A percentile compares a stretch with the other conserved stretches of the same genome.
Conservation (phyloP, 2,113 vertebrate genomes). For the Protobothrops mucrosquamatus region DNA sequence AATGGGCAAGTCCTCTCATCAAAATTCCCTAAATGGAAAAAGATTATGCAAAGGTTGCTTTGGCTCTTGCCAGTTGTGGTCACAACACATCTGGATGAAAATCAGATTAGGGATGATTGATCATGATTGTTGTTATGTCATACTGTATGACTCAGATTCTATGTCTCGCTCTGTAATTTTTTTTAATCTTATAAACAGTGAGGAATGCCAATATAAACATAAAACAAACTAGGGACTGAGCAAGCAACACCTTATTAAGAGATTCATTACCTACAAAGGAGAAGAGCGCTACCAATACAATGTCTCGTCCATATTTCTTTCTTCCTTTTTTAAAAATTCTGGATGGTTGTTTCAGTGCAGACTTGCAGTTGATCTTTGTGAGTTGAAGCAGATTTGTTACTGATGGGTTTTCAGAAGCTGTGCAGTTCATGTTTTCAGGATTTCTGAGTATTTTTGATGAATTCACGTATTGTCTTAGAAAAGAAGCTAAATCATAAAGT, state of each 20-base stretch:
- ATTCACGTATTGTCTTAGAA: conserved; percentile 71
- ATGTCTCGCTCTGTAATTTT: too few relatives aligned
- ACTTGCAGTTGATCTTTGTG: conserved; percentile 72
- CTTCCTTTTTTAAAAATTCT: conserved; percentile 53
- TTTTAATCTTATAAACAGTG: background rate
- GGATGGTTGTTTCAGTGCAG: conserved; percentile 70
- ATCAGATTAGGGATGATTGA: background rate
- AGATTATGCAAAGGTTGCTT: background rate
- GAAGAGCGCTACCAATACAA: conserved; percentile 72
- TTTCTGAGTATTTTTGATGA: conserved; percentile 66
- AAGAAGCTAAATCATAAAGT: conserved; percentile 64
- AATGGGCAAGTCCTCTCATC: background rate
- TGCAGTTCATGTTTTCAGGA: conserved; percentile 66
- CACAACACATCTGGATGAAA: background rate
- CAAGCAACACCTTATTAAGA: background rate
- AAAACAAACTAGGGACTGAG: background rate
- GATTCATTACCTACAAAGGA: conserved; percentile 75
- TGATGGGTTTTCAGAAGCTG: conserved; percentile 49
- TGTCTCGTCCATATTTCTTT: conserved; percentile 67
- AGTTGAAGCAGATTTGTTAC: conserved; percentile 68
- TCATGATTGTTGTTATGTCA: background rate
- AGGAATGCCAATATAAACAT: background rate
- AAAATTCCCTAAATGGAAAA: background rate
- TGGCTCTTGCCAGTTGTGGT: background rate
- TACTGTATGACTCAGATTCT: background rate